Evolutionary conservation across 2,797 vertebrate genomes (phyloP).

Genomic region (Tamandua tetradactyla): DNA sequence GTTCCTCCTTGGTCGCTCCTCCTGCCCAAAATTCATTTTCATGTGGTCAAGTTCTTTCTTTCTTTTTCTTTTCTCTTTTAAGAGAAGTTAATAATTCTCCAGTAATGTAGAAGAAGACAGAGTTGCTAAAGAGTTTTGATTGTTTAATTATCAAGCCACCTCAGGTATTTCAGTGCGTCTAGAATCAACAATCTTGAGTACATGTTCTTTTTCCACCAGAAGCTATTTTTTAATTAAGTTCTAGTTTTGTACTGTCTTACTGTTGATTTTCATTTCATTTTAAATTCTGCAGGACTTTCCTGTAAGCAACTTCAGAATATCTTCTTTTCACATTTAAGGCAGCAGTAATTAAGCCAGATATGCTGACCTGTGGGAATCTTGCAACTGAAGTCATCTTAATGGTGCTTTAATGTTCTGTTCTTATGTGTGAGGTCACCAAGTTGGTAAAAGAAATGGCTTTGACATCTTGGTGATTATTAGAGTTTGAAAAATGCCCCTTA

Average conservation of each 20-base stretch:
- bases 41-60: neutral
- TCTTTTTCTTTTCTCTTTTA: too few relatives aligned
- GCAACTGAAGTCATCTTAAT: conserved; percentile 68
- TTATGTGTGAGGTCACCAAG: conserved; percentile 58
- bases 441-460: conserved; percentile 69
- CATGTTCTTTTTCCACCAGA: conserved; percentile 55
- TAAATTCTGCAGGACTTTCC: conserved; percentile 55
- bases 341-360: conserved; percentile 73
- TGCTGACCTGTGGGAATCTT: conserved; percentile 76
- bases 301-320: conserved; percentile 66
- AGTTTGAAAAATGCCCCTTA: conserved; percentile 62
- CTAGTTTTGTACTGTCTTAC: conserved; percentile 48
- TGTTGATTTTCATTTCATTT: conserved; percentile 69
- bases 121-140: neutral
- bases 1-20: neutral
- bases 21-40: neutral
- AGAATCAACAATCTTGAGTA: neutral
- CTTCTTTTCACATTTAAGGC: conserved; percentile 41
- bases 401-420: conserved; percentile 61
- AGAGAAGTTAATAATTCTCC: neutral
- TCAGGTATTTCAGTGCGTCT: conserved; percentile 4
- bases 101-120: neutral
- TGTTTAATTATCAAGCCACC: neutral
- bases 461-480: conserved; percentile 39
- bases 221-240: conserved; percentile 75